Percentiles rank a stretch among this genome's conserved stretches.
phyloP scores from a whole-genome alignment of 1,140 invertebrate species.

The Hylaeus anthracinus region DNA sequence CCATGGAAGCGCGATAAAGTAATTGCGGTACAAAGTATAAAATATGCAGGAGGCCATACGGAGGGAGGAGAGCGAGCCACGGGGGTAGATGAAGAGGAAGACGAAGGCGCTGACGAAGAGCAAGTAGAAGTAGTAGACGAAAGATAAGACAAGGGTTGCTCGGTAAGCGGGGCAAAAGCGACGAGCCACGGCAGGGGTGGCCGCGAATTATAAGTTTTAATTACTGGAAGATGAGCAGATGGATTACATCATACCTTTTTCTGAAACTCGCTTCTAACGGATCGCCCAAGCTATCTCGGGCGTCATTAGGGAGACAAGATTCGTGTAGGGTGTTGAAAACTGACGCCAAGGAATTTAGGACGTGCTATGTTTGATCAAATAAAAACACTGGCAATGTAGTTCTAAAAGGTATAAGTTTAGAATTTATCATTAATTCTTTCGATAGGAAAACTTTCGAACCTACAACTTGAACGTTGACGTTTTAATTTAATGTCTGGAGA shows the following conservation, averaged over 20 bases:
- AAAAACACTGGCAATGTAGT: too few species aligned
- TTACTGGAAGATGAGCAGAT: slow-evolving; percentile 74
- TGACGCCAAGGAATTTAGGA: not conserved
- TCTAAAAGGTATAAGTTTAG: too few species aligned
- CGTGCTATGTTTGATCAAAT: too few species aligned
- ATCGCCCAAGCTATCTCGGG: slow-evolving; percentile 8
- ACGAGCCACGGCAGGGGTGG: slow-evolving; percentile 20
- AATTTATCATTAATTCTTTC: too few species aligned
- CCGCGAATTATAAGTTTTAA: slow-evolving; percentile 76
- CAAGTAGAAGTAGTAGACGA: slow-evolving; percentile 21
- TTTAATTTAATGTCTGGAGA: too few species aligned
- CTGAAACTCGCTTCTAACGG: slow-evolving; percentile 59
- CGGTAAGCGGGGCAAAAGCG: slow-evolving; percentile 6
- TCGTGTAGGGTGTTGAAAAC: slow-evolving; percentile 20
- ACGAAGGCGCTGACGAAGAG: slow-evolving; percentile 37
- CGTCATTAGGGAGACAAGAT: slow-evolving; percentile 23
- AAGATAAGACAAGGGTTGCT: slow-evolving; percentile 39
- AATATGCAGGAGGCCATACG: slow-evolving; percentile 71
- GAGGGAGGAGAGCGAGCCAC: slow-evolving; percentile 13
- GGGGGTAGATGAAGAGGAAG: slow-evolving; percentile 47
- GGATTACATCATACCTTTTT: slow-evolving; percentile 69
- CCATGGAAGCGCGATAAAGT: slow-evolving; percentile 68
- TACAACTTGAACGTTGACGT: too few species aligned
- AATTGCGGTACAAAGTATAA: slow-evolving; percentile 69
- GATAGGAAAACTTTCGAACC: too few species aligned